These are phyloP conservation scores for Mesochorus sp. DNA, from an alignment of 2,888 invertebrate species.

Conservation along the genomic window DNA sequence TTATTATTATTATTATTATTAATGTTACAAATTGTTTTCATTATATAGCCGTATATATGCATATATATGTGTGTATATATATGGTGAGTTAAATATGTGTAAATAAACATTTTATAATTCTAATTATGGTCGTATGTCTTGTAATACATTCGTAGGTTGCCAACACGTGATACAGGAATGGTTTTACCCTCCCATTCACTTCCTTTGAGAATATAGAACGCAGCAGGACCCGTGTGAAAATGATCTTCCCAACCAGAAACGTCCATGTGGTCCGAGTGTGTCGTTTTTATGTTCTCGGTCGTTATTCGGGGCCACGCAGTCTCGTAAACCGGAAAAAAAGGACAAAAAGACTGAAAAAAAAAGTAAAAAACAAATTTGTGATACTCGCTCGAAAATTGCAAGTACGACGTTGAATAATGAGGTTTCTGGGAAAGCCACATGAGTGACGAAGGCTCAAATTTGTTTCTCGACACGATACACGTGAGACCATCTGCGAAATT, in stretches of 20 bases:
- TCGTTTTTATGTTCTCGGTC: not conserved
- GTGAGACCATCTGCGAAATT: constrained; percentile 31
- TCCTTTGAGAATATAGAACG: not conserved
- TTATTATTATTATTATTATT: too few species aligned
- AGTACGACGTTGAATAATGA: constrained; percentile 1
- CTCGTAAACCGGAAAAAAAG: not conserved
- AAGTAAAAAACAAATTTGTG: too few species aligned
- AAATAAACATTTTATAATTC: constrained; percentile 80
- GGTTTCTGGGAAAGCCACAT: not conserved
- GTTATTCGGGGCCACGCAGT: constrained; percentile 7
- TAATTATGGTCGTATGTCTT: constrained; percentile 17
- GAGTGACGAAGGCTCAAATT: too few species aligned
- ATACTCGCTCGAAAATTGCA: not conserved
- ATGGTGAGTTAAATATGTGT: constrained; percentile 76
- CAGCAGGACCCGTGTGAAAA: not conserved
- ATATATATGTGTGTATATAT: constrained; percentile 59
- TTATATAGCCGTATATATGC: constrained; percentile 71
- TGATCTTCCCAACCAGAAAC: not conserved
- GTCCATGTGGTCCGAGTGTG: not conserved
- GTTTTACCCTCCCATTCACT: not conserved
- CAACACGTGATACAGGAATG: not conserved
- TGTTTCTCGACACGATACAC: too few species aligned
- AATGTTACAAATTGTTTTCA: constrained; percentile 73
- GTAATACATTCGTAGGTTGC: not conserved
- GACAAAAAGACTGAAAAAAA: not conserved